Conservation (phyloP, 2,888 invertebrate genomes). For the Amorpha juglandis region DNA sequence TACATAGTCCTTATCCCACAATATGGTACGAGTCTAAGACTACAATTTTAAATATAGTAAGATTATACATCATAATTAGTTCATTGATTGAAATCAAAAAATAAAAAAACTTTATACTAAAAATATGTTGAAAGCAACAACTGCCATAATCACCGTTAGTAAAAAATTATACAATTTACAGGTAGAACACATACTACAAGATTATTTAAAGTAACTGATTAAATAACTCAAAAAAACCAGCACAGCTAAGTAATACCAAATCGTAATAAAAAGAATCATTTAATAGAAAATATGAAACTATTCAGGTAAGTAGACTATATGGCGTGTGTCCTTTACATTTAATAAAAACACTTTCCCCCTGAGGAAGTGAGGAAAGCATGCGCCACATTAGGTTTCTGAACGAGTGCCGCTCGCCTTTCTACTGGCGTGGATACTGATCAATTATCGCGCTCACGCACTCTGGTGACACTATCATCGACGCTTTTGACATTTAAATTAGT, state of each 20-base stretch:
- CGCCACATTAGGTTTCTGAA: slow-evolving; percentile 42
- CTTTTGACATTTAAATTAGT: slow-evolving; percentile 30
- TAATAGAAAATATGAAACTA: slow-evolving; percentile 28
- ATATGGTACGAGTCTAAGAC: too few relatives aligned
- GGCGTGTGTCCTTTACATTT: slow-evolving; percentile 26
- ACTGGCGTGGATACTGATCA: slow-evolving; percentile 35
- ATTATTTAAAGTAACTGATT: neutral
- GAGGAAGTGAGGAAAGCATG: slow-evolving; percentile 37
- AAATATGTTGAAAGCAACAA: too few relatives aligned
- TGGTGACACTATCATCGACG: slow-evolving; percentile 34
- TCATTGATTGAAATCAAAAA: too few relatives aligned
- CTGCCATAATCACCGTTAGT: too few relatives aligned
- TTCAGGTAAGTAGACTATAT: slow-evolving; percentile 30
- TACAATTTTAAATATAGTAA: too few relatives aligned
- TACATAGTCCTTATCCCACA: too few relatives aligned
- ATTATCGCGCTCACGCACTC: slow-evolving; percentile 37
- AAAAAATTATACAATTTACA: too few relatives aligned
- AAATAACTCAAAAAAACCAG: neutral
- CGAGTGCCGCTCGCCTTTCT: slow-evolving; percentile 46
- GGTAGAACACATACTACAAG: too few relatives aligned
- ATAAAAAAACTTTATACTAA: too few relatives aligned
- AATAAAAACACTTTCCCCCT: slow-evolving; percentile 41
- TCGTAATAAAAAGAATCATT: neutral
- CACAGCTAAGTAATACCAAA: neutral
- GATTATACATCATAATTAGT: too few relatives aligned